A percentile compares a stretch with the other conserved stretches of the same genome.
Evolutionary conservation across 2,888 invertebrate species (phyloP).

Genomic region (Pammene aurita): DNA sequence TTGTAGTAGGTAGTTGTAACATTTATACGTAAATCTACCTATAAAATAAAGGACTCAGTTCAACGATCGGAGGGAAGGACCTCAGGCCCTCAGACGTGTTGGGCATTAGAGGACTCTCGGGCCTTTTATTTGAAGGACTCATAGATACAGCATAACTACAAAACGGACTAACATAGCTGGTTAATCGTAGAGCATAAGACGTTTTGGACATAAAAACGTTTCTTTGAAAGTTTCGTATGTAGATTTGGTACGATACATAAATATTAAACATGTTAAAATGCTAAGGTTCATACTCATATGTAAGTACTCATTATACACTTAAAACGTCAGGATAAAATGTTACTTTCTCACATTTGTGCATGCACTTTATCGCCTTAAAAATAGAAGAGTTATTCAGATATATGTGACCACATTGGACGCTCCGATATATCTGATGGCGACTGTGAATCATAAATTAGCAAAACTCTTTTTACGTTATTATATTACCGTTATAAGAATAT

Average conservation of each 20-base stretch:
- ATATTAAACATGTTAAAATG: neutral
- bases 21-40: conserved; percentile 19
- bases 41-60: conserved; percentile 35
- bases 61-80: conserved; percentile 24
- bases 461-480: too few relatives aligned
- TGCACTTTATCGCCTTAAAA: too few relatives aligned
- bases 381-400: too few relatives aligned
- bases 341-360: conserved; percentile 4
- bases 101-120: conserved; percentile 19
- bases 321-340: neutral
- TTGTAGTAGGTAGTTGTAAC: neutral
- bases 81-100: conserved; percentile 27
- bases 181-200: neutral
- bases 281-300: too few relatives aligned
- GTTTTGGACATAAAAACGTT: neutral
- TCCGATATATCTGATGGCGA: too few relatives aligned
- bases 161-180: neutral
- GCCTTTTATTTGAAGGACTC: conserved; percentile 23
- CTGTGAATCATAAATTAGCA: too few relatives aligned
- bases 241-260: neutral
- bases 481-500: too few relatives aligned
- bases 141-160: neutral
- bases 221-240: neutral
- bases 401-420: too few relatives aligned
- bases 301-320: too few relatives aligned